Base-by-base conservation (phyloP, 2,888 invertebrate species). In the Mantis religiosa region DNA sequence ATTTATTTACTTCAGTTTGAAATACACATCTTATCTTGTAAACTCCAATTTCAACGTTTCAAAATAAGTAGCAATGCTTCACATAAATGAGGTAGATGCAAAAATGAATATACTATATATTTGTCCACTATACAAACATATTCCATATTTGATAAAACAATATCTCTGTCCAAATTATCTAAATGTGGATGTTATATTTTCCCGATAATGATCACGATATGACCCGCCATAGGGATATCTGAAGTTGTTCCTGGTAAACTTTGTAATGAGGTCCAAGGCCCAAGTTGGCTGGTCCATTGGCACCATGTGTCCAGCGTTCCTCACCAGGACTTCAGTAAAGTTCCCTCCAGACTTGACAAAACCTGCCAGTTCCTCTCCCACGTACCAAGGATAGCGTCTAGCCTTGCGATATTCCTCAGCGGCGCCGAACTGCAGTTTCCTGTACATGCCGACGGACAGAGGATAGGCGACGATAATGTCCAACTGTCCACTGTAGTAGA, bases 391-490 rank as follows among this genome's bases (percentile, higher is more conserved):
- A 41, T 90, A 89, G 25, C 92, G 90, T 9, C 90, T 91, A 0
- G 93, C 92, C 4, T 90, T 90, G 84, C 91, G 91, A 91, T 93
- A 94, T 15, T 92, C 91, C 14, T 92, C 91, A 6, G 92, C 91
- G 6, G 93, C 92, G 28, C 91, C 91, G 94, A 94, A 94, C 27
- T 92, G 90, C n/a, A 94, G 91, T 9, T 92, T 92, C 88, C 91
- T 90, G 7, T 94, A 90, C 91, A 93, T 93, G n/a, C 92, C 92
- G 90, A 93, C 93, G 0, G 94, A 94, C 89, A 93, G 91, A 0
- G 93, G 93, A 54, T 93, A 95, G 0, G 96, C 96, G n/a, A 96
- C 95, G 85, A 96, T 95, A 90, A 96, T 94, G 92, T 96, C 96
- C 91, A 94, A 92, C 90, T 93, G 90, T 89, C 92, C 92, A 90